These are phyloP conservation scores for Phyllotreta striolata DNA, from an alignment of 2,888 invertebrate genomes.

Conservation along the genomic window DNA sequence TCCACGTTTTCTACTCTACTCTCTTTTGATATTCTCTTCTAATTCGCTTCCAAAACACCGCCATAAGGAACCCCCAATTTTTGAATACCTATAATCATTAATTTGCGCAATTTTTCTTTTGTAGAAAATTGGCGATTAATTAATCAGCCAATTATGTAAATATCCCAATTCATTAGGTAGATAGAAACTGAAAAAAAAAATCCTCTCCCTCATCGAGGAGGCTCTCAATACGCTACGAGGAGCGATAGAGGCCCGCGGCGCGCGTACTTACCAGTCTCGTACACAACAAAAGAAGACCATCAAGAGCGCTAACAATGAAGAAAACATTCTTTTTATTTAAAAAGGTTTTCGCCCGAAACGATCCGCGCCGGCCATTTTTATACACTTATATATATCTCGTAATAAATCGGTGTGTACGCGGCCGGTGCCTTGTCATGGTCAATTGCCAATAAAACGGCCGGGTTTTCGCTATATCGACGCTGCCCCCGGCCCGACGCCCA, in stretches of 20 bases:
- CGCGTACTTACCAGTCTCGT: conserved; percentile 1
- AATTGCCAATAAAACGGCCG: conserved; percentile 40
- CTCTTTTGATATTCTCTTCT: too few relatives aligned
- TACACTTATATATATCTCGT: conserved; percentile 37
- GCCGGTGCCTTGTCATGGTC: conserved; percentile 39
- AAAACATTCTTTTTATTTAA: conserved; percentile 37
- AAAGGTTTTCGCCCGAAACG: conserved; percentile 37
- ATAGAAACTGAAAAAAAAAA: neutral
- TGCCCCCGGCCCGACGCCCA: conserved; percentile 24
- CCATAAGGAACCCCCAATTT: too few relatives aligned
- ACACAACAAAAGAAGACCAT: conserved; percentile 36
- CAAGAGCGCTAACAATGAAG: conserved; percentile 39
- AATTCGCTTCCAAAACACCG: too few relatives aligned
- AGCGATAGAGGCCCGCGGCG: conserved; percentile 9
- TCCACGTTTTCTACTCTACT: too few relatives aligned
- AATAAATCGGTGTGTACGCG: conserved; percentile 37
- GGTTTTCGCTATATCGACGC: conserved; percentile 36
- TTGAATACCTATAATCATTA: too few relatives aligned
- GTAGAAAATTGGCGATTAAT: too few relatives aligned
- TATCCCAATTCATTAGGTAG: neutral
- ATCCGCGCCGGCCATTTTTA: conserved; percentile 36
- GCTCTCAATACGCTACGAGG: neutral
- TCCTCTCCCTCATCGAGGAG: conserved; percentile 10
- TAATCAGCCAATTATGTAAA: neutral
- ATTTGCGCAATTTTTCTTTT: too few relatives aligned